Evolutionary conservation across 2,888 invertebrate genomes (phyloP), one percentile per base, ranked within the genome.

Genomic region (Chirona hameri): DNA sequence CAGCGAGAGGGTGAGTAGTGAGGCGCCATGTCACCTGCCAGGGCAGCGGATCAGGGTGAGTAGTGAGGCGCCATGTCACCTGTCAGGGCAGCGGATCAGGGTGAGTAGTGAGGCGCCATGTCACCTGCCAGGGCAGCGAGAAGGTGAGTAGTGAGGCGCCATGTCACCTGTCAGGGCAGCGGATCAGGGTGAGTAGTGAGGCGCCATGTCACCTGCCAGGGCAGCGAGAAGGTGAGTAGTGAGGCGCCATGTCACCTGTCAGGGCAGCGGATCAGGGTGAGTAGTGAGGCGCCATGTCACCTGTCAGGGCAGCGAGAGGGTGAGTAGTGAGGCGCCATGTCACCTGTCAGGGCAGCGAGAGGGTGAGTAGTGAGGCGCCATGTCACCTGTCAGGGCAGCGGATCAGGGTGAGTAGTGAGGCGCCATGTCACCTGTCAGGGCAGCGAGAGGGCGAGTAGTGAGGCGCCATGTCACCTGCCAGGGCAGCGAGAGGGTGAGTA

Each of bases 61-160:
- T 94, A 93, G 81, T 90, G 90, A 21, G 92, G 90, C 21, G 92
- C 91, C 89, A 92, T 91, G 86, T 94, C 93, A 86, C 93, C 94
- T 94, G 86, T 7, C 39, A 69, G 88, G 89, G 85, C 72, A 96
- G 88, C 55, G 91, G 86, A 60, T n/a, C n/a, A n/a, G n/a, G 91
- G 90, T 87, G 93, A 93, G 87, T 94, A 93, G 81, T 90, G 90
- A 21, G 92, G 90, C 21, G 92, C 91, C 89, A 92, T 91, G 86
- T 94, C 93, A 86, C 93, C 94, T 94, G 86, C 39, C 39, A 69
- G 88, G 89, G 85, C 84, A n/a, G n/a, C n/a, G n/a, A n/a, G 91
- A 86, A 60, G 91, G 90, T 87, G 93, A 93, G 87, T 94, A 93
- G 81, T 90, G 90, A 21, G 92, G 90, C 21, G 92, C 91, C 89